These are phyloP conservation scores for Sander vitreus DNA, from an alignment of 2,113 vertebrate genomes.

Conservation along the genomic window DNA sequence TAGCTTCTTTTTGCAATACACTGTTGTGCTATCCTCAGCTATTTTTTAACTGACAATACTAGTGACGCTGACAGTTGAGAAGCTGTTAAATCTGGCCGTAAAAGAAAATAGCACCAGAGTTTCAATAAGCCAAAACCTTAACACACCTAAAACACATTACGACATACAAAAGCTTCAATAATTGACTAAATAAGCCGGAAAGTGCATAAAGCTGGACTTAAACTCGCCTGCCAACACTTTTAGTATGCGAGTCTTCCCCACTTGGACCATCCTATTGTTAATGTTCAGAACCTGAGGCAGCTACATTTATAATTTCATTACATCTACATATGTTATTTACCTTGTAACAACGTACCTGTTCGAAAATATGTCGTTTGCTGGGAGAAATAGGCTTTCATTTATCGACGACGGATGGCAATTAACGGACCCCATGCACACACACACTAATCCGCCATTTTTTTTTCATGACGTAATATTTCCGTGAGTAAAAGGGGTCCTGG, in stretches of 20 bases:
- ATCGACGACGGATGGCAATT: neutral
- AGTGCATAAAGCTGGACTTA: neutral
- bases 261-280: rapidly evolving
- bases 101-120: neutral
- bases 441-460: conserved; percentile 71
- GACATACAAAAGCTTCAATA: neutral
- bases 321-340: rapidly evolving
- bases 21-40: neutral
- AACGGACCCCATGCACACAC: conserved; percentile 23
- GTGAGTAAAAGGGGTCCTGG: conserved; percentile 53
- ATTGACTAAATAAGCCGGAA: neutral
- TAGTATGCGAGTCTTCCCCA: neutral
- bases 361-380: neutral
- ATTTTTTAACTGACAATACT: neutral
- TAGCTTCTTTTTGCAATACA: neutral
- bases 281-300: rapidly evolving
- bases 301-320: rapidly evolving
- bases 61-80: conserved; percentile 2
- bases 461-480: conserved; percentile 16
- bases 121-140: neutral
- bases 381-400: conserved; percentile 5
- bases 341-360: conserved; percentile 42
- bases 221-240: conserved; percentile 20
- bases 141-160: neutral
- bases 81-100: neutral